Percentiles rank a stretch among this genome's conserved stretches.
Evolutionary conservation across 2,797 vertebrate species (phyloP).

Genomic region (Rhinophrynus dorsalis): DNA sequence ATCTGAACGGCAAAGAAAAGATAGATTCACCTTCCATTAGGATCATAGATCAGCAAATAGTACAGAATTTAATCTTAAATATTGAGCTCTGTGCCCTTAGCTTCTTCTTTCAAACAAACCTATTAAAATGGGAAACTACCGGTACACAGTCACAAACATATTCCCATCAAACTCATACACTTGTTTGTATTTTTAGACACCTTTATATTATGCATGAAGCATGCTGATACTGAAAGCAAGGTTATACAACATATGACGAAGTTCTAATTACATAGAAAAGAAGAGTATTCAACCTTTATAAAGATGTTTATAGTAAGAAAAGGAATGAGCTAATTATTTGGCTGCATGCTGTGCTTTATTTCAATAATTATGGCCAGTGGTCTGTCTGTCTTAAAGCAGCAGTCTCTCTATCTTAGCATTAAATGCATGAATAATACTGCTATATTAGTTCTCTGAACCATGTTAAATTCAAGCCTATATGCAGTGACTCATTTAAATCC

Average conservation of each 20-base stretch:
- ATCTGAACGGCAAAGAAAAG: not conserved
- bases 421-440: not conserved
- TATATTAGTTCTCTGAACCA: constrained; percentile 15
- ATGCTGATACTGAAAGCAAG: constrained; percentile 7
- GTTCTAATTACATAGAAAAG: constrained; percentile 15
- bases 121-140: not conserved
- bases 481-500: not conserved
- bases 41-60: constrained; percentile 20
- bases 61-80: constrained; percentile 1
- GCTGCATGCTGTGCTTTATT: constrained; percentile 16
- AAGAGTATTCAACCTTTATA: not conserved
- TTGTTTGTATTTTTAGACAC: not conserved
- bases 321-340: constrained; percentile 31
- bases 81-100: not conserved
- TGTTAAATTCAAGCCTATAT: not conserved
- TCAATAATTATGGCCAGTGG: constrained; percentile 19
- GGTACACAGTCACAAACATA: not conserved
- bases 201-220: constrained; percentile 7
- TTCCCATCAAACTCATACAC: not conserved
- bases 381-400: constrained; percentile 8
- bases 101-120: not conserved
- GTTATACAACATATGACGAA: constrained; percentile 13
- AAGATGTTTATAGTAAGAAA: constrained; percentile 25
- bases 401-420: not conserved
- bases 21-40: constrained; percentile 1